A percentile compares a stretch with the other conserved stretches of the same genome.
These are phyloP conservation scores for Caenorhabditis wallacei DNA, from an alignment of 2,888 invertebrate genomes.

Conservation along the genomic window DNA sequence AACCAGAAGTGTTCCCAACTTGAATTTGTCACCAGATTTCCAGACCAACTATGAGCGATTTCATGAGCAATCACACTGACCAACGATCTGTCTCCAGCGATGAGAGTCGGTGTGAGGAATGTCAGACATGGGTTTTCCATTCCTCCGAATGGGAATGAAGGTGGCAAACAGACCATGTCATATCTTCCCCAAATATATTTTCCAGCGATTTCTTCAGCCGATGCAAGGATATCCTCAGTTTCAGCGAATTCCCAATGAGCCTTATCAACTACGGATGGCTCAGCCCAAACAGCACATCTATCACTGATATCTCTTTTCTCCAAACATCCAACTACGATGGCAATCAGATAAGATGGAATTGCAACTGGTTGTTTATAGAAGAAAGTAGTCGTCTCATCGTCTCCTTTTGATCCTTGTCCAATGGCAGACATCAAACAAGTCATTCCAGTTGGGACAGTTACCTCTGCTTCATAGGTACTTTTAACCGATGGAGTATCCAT, in stretches of 20 bases:
- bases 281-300: constrained; percentile 91
- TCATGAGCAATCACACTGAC: constrained; percentile 95
- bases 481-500: constrained; percentile 97
- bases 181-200: constrained; percentile 85
- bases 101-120: constrained; percentile 93
- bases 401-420: constrained; percentile 74
- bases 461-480: constrained; percentile 89
- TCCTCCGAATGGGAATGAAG: constrained; percentile 95
- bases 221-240: constrained; percentile 74
- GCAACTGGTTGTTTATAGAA: constrained; percentile 87
- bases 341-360: constrained; percentile 93
- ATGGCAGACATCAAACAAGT: constrained; percentile 93
- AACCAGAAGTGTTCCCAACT: constrained; percentile 98
- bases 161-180: constrained; percentile 92
- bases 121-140: constrained; percentile 98
- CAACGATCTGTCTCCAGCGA: constrained; percentile 94
- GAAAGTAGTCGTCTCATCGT: constrained; percentile 73
- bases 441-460: constrained; percentile 89
- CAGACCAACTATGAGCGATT: constrained; percentile 96
- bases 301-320: constrained; percentile 85
- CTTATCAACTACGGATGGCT: constrained; percentile 90
- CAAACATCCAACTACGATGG: constrained; percentile 91
- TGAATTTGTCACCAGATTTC: constrained; percentile 94
- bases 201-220: constrained; percentile 77
- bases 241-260: constrained; percentile 93